Evolutionary conservation across 2,797 vertebrate genomes (phyloP), one percentile per base, ranked within the genome.

Genomic region (Melanotaenia parkinsoni): DNA sequence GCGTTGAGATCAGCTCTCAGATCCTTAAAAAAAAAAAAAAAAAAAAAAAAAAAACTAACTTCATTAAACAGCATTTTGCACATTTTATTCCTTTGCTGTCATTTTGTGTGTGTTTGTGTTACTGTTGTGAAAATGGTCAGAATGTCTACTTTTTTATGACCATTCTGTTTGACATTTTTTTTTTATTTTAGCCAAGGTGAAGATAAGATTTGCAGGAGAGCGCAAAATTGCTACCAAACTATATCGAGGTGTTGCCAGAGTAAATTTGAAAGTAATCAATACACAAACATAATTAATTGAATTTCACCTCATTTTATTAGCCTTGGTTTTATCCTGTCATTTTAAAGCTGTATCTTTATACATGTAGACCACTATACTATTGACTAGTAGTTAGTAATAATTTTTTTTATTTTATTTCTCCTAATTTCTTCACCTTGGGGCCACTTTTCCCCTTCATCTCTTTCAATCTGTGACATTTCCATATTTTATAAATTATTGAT

Each of bases 1-100:
- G 10, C 9, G 24, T 54, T 65, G 35, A 59, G 43, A 68, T 68
- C 24, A 78, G 78, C 67, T 38, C 72, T 69, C 26, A 69, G 24
- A 53, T 67, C 9, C 50, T 82, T 74, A 26, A 26, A 26, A 26
- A 26, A 26, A 26, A 26, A 73, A 72, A 71, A 45, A 26, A 26
- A 26, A 26, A 26, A 26, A 26, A 26, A 73, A 72, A 71, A 45
- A 63, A 38, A 30, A 10, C 8, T 0, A 16, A 68, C 60, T 40
- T 85, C 69, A 75, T 63, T 65, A 71, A 85, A 85, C 75, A 63
- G 83, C 70, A 67, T 87, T 92, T 93, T 93, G 88, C 89, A 93
- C 90, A 88, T 90, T 75, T 85, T 43, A 2, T 74, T 74, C 63
- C 57, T 65, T 68, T 68, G 33, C 14, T 59, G 72, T 86, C 45